Percentiles rank a stretch among this genome's conserved stretches.
phyloP scores from a whole-genome alignment of 2,797 vertebrate genomes.

The Enteromius treurensis region DNA sequence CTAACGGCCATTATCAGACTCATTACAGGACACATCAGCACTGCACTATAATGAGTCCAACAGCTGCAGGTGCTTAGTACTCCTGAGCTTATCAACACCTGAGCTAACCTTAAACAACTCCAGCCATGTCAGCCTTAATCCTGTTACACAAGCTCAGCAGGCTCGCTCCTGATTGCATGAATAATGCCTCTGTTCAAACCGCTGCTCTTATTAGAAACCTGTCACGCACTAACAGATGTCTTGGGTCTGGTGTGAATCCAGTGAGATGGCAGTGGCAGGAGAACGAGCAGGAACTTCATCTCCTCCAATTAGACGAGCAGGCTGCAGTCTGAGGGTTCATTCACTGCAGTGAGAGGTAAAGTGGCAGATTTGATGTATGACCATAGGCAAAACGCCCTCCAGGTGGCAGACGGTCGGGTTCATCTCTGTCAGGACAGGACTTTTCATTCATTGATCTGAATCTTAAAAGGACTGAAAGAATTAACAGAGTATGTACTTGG shows the following conservation, averaged over 20 bases:
- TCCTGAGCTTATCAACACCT: constrained; percentile 55
- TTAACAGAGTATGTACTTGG: not conserved
- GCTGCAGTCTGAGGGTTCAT: constrained; percentile 1
- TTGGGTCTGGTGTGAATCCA: constrained; percentile 4
- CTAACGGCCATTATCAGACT: constrained; percentile 39
- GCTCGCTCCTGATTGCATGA: constrained; percentile 49
- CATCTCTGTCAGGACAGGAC: not conserved
- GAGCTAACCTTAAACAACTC: constrained; percentile 46
- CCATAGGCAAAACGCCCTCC: not conserved
- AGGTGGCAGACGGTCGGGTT: not conserved
- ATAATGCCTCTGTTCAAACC: constrained; percentile 35
- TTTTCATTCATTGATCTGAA: not conserved
- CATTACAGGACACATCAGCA: constrained; percentile 45
- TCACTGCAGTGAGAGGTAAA: constrained; percentile 8
- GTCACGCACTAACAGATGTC: constrained; percentile 11
- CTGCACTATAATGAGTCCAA: constrained; percentile 6
- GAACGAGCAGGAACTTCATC: not conserved
- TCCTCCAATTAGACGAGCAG: constrained; percentile 41
- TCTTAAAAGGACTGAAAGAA: not conserved
- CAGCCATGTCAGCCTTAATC: constrained; percentile 46
- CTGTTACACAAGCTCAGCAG: constrained; percentile 45
- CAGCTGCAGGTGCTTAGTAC: constrained; percentile 51
- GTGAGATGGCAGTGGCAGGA: constrained; percentile 1
- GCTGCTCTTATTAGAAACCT: constrained; percentile 42
- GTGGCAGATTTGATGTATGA: constrained; percentile 8